Conservation (phyloP, 2,797 vertebrate species). For the Tauraco hartlaubi region DNA sequence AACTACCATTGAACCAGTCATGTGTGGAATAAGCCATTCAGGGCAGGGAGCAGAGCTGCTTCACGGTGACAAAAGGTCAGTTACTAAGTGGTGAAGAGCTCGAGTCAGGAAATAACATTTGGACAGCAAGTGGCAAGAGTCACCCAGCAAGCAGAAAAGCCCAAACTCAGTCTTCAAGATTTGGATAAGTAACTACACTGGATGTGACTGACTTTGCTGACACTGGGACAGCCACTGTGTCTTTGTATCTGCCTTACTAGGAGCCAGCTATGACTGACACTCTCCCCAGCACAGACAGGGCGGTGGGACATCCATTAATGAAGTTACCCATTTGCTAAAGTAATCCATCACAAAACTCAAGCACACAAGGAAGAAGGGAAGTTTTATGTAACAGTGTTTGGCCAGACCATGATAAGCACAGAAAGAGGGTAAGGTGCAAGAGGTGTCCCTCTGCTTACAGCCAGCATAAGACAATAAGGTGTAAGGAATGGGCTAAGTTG, state of each 20-base stretch:
- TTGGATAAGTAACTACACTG: background rate
- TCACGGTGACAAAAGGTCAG: background rate
- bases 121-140: background rate
- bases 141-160: background rate
- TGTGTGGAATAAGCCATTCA: rapidly evolving
- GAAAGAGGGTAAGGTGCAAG: slow-evolving; percentile 38
- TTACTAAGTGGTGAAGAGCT: background rate
- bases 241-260: background rate
- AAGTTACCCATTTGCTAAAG: slow-evolving; percentile 33
- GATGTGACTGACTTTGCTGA: background rate
- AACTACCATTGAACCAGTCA: background rate
- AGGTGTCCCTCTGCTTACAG: background rate
- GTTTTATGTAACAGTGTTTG: slow-evolving; percentile 1
- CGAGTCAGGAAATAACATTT: background rate
- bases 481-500: background rate
- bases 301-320: background rate
- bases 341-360: slow-evolving; percentile 2
- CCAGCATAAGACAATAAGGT: background rate
- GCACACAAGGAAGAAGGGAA: background rate
- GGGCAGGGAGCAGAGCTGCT: background rate
- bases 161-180: background rate
- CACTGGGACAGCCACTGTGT: background rate
- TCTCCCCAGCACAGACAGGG: background rate
- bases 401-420: background rate
- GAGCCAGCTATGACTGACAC: background rate